Base-by-base conservation (phyloP, 2,113 vertebrate genomes). In the Phrynosoma blainvillii region DNA sequence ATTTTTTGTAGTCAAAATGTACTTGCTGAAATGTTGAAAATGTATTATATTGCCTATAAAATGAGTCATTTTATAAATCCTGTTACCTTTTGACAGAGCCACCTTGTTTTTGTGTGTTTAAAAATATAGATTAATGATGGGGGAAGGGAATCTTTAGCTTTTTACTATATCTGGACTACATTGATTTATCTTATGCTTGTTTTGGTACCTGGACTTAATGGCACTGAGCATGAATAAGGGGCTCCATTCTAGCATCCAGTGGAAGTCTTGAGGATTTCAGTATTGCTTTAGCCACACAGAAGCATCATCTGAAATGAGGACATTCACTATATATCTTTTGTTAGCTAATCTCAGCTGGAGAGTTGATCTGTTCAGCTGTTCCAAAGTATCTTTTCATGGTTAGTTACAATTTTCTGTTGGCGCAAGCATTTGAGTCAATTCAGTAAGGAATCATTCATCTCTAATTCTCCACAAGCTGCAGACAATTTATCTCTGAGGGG, bases 391-490 rank as follows among this genome's bases (percentile, higher is more conserved):
- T 76, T 87, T 47, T 74, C 30, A 52, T 42, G 52, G 8, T 74
- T 65, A 59, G 18, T 82, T 75, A 42, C 40, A 76, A 65, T 77
- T 77, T 65, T 77, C 84, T 47, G 59, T 78, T 40, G 5, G 74
- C 2, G 10, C 56, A 40, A 77, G 56, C 73, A 85, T 85, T 85
- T 85, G 56, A 76, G 36, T 82, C 80, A 88, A 54, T 83, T 76
- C 70, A 54, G 14, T 30, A n/a, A 66, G 62, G 87, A 83, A 75
- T 52, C 71, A 76, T 82, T 66, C 59, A 23, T 88, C 76, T 66
- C 42, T 56, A 78, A 88, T 78, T 84, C 73, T 78, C 81, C 30
- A 20, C 73, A 88, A 70, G 81, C 81, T 84, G 81, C 81, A 88
- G 56, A 78, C 81, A 84, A 84, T 84, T 88, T 77, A 70, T 84